Base-by-base conservation (phyloP, 2,113 vertebrate genomes). In the Neofelis nebulosa region DNA sequence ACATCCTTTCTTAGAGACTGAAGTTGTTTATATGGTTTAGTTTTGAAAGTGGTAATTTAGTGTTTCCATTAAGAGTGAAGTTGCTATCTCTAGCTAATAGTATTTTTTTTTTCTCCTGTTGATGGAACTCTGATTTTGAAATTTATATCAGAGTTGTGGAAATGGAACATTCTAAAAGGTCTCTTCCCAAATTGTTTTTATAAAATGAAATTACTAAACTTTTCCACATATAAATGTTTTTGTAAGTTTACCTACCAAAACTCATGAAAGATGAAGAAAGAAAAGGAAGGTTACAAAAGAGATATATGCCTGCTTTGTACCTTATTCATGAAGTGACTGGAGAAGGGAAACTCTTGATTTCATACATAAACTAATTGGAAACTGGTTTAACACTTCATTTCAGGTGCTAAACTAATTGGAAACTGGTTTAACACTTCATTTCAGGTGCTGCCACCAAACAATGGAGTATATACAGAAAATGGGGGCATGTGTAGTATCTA, bases 31-130 rank as follows among this genome's bases (percentile, higher is more conserved):
- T 71, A 85, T 4, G 57, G 74, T 79, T 90, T 95, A 89, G 90
- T 29, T 52, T 95, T 97, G 86, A 96, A 52, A 97, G 18, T 23
- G 94, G 78, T 85, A 92, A 98, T 95, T 97, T 97, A 95, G 31
- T 31, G 9, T 95, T 98, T 92, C 79, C 71, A 83, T 97, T 5
- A 23, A 95, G 68, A 96, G 63, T 19, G 95, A 98, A 95, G 52
- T 78, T 97, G 85, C 6, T 8, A 48, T 98, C 16, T 97, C 65
- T 84, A 84, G 45, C 66, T 97, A 91, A 57, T 97, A 10, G 50
- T 7, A 78, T 61, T 83, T 92, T 96, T 92, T 96, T 38, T 36
- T 6, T 11, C 27, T 76, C 18, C 29, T 93, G 41, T 94, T 90
- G 95, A 94, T 86, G 82, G 73, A 97, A 95, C 31, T 66, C 55